Conservation (phyloP, 2,797 vertebrate genomes). For the Gorsachius magnificus region DNA sequence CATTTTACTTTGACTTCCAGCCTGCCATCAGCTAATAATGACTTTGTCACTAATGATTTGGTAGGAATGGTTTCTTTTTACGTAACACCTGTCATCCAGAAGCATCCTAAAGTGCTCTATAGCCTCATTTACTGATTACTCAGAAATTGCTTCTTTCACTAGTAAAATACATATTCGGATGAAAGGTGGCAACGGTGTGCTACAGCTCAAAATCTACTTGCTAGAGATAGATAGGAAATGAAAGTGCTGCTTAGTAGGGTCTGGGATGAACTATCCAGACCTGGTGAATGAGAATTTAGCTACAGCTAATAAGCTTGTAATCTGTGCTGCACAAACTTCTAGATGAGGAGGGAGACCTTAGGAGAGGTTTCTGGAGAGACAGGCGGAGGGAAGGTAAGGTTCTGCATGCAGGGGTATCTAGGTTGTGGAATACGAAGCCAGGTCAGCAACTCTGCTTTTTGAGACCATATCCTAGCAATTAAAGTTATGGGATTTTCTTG, state of each 20-base stretch:
- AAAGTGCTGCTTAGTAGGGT: neutral
- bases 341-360: neutral
- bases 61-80: neutral
- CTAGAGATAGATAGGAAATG: neutral
- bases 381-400: neutral
- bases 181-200: neutral
- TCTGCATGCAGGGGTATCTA: neutral
- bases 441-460: neutral
- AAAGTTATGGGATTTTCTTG: neutral
- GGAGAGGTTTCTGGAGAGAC: neutral
- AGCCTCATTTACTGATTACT: neutral
- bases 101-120: neutral
- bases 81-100: neutral
- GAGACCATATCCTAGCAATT: neutral
- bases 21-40: neutral
- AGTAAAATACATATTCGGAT: neutral
- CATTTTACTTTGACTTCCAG: constrained; percentile 12
- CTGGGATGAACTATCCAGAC: neutral
- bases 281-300: neutral
- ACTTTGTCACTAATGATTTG: constrained; percentile 13
- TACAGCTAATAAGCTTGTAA: neutral
- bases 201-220: neutral
- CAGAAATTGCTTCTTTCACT: neutral
- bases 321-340: neutral
- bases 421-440: neutral